Percentiles rank a stretch among this genome's conserved stretches.
Evolutionary conservation across 1,140 invertebrate genomes (phyloP).

Genomic region (Gerris buenoi): DNA sequence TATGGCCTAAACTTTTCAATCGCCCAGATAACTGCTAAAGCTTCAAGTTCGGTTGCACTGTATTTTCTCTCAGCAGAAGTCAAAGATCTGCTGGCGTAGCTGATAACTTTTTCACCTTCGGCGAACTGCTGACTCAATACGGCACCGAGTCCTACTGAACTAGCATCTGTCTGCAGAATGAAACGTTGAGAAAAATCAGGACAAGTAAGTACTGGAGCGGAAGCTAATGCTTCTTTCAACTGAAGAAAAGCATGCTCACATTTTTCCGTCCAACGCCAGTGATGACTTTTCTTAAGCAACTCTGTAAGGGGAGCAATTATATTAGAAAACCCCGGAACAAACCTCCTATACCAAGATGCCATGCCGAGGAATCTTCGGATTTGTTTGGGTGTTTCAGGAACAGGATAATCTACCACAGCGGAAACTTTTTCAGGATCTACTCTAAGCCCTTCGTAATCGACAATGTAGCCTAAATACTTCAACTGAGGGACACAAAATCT

Average conservation of each 20-base stretch:
- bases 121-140: too few relatives aligned
- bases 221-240: too few relatives aligned
- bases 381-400: conserved; percentile 27
- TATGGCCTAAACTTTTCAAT: conserved; percentile 28
- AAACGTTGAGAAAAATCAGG: too few relatives aligned
- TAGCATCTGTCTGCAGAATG: too few relatives aligned
- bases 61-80: conserved; percentile 27
- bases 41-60: conserved; percentile 29
- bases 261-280: not conserved
- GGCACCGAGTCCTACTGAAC: too few relatives aligned
- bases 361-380: conserved; percentile 32
- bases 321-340: conserved; percentile 31
- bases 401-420: conserved; percentile 20
- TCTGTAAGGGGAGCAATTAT: conserved; percentile 25
- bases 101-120: too few relatives aligned
- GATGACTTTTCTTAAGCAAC: not conserved
- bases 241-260: not conserved
- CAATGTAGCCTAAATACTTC: conserved; percentile 11
- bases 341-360: conserved; percentile 30
- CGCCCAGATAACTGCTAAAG: conserved; percentile 28
- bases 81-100: conserved; percentile 26
- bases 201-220: too few relatives aligned
- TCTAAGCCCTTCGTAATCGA: not conserved
- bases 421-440: conserved; percentile 7
- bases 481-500: conserved; percentile 5